phyloP scores from a whole-genome alignment of 1,140 invertebrate species.

The Aphidius gifuensis region DNA sequence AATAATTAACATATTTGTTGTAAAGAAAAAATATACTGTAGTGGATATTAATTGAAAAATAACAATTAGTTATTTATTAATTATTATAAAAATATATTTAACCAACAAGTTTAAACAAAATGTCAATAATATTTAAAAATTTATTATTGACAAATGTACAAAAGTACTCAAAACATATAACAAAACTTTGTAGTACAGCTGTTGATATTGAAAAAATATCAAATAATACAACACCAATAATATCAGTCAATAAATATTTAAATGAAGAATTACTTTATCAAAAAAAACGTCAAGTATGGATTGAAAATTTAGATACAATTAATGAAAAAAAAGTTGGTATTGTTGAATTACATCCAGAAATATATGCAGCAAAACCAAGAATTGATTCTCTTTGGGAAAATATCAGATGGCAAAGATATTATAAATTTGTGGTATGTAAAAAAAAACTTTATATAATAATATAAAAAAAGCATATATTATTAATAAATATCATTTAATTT shows the following conservation, averaged over 20 bases:
- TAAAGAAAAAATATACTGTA: too few species aligned
- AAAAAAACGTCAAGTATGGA: conserved; percentile 80
- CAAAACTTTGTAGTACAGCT: conserved; percentile 29
- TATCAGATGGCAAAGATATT: conserved; percentile 83
- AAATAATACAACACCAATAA: conserved; percentile 29
- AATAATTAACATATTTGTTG: too few species aligned
- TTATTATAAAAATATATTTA: too few species aligned
- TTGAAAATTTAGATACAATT: conserved; percentile 82
- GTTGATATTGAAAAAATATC: conserved; percentile 12
- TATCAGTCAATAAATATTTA: conserved; percentile 32
- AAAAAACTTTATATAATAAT: conserved; percentile 17
- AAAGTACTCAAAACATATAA: conserved; percentile 24
- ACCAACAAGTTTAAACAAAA: conserved; percentile 13
- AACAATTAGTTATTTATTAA: too few species aligned
- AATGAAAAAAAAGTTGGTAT: conserved; percentile 80
- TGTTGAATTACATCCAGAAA: conserved; percentile 81
- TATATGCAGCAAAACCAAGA: conserved; percentile 80
- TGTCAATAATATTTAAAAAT: conserved; percentile 32
- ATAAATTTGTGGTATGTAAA: conserved; percentile 70
- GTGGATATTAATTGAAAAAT: too few species aligned
- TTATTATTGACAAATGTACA: conserved; percentile 28
- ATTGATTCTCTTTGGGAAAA: conserved; percentile 88
- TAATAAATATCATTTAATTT: conserved; percentile 14
- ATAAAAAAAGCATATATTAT: too few species aligned
- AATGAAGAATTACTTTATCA: conserved; percentile 46